phyloP scores from a whole-genome alignment of 2,113 vertebrate genomes.

The Prolemur simus region DNA sequence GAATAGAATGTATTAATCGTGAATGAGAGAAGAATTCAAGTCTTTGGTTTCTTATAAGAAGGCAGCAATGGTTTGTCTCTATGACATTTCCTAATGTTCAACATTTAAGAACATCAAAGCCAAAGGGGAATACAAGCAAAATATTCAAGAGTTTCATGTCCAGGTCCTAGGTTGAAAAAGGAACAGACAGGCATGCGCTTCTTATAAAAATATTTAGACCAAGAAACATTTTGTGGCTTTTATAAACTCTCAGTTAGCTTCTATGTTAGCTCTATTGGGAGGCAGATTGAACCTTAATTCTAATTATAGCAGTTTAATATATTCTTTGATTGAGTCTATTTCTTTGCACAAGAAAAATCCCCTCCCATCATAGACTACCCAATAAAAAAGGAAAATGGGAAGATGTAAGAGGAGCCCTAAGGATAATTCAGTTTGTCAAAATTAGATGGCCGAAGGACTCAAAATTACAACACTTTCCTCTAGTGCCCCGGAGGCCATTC shows the following conservation, averaged over 20 bases:
- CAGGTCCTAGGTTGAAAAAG: not conserved
- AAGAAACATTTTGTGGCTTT: not conserved
- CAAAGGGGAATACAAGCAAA: conserved; percentile 15
- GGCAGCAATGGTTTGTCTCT: not conserved
- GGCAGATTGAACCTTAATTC: conserved; percentile 60
- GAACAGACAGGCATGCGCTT: not conserved
- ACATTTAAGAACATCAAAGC: conserved; percentile 50
- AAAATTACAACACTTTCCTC: not conserved
- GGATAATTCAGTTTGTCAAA: conserved; percentile 13
- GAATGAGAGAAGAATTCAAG: conserved; percentile 34
- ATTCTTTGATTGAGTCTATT: conserved; percentile 7
- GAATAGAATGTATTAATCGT: conserved; percentile 44
- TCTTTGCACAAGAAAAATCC: not conserved
- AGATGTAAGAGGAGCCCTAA: not conserved
- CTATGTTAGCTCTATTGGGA: not conserved
- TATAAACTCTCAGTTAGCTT: not conserved
- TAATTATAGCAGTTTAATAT: conserved; percentile 39
- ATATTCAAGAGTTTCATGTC: conserved; percentile 1
- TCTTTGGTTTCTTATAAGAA: conserved; percentile 33
- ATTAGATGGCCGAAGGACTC: conserved; percentile 5
- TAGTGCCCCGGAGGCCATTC: not conserved
- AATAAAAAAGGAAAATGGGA: not conserved
- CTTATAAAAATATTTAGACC: not conserved
- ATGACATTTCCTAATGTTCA: not conserved
- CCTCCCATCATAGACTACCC: not conserved